A percentile compares a stretch with the other conserved stretches of the same genome.
Conservation (phyloP, 2,113 vertebrate species). For the Desmodus rotundus region DNA sequence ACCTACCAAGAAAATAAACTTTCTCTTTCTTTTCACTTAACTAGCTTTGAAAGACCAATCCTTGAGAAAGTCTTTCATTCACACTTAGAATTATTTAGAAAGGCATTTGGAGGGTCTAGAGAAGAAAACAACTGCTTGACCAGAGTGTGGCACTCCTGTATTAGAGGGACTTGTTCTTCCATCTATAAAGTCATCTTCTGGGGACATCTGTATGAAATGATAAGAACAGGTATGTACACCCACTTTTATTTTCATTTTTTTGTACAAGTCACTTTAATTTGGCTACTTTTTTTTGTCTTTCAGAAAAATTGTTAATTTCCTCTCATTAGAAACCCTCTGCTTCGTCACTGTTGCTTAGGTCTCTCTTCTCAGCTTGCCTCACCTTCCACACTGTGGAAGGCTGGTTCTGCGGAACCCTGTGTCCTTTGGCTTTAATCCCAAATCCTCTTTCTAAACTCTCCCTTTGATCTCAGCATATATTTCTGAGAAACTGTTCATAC, state of each 20-base stretch:
- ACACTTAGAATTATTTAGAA: slow-evolving; percentile 10
- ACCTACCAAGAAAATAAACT: background rate
- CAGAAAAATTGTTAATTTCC: background rate
- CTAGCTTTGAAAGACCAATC: background rate
- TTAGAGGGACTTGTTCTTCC: background rate
- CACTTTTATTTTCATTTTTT: background rate
- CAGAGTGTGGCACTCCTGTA: background rate
- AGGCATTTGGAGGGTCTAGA: background rate
- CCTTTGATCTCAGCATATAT: background rate
- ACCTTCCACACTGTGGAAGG: background rate
- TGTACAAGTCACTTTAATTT: slow-evolving; percentile 3
- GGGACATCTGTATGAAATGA: background rate
- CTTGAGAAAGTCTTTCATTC: background rate
- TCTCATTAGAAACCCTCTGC: background rate
- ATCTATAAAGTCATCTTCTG: background rate
- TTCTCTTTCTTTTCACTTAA: background rate
- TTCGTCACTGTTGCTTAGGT: background rate
- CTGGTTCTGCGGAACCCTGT: background rate
- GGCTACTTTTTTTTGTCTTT: background rate
- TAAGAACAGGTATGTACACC: background rate
- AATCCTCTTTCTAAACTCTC: background rate
- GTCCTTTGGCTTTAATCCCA: background rate
- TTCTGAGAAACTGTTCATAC: slow-evolving; percentile 19
- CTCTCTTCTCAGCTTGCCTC: background rate
- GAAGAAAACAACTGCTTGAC: background rate